Percentiles rank a stretch among this genome's conserved stretches.
These are phyloP conservation scores for Hydrophis major DNA, from an alignment of 2,797 vertebrate species.

Conservation along the genomic window DNA sequence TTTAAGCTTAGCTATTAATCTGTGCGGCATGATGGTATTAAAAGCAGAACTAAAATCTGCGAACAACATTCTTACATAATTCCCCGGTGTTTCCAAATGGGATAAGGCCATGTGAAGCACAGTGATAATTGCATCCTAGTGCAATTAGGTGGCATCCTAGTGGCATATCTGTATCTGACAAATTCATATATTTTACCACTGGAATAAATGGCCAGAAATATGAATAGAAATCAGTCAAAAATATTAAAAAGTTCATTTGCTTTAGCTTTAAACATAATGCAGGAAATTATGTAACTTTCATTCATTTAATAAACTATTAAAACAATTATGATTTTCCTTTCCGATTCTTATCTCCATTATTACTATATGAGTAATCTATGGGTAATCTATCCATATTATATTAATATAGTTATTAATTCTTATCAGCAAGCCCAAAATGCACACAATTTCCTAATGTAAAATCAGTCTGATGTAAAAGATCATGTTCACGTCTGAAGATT, in stretches of 20 bases:
- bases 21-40: too few relatives aligned
- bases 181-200: not conserved
- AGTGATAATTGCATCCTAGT: too few relatives aligned
- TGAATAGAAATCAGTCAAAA: not conserved
- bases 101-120: too few relatives aligned
- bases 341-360: not conserved
- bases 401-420: not conserved
- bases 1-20: too few relatives aligned
- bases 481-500: not conserved
- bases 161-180: not conserved
- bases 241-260: not conserved
- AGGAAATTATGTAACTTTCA: not conserved
- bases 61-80: too few relatives aligned
- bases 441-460: not conserved
- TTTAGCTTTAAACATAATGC: not conserved
- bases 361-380: not conserved
- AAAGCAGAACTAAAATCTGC: too few relatives aligned
- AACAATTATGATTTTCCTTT: not conserved
- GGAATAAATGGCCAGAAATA: not conserved
- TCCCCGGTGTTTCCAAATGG: too few relatives aligned
- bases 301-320: not conserved
- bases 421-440: not conserved
- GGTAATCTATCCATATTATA: not conserved
- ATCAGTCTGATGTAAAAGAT: not conserved
- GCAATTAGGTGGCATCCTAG: not conserved